Evolutionary conservation across 1,140 invertebrate species (phyloP).

Genomic region (Eriosoma lanigerum): DNA sequence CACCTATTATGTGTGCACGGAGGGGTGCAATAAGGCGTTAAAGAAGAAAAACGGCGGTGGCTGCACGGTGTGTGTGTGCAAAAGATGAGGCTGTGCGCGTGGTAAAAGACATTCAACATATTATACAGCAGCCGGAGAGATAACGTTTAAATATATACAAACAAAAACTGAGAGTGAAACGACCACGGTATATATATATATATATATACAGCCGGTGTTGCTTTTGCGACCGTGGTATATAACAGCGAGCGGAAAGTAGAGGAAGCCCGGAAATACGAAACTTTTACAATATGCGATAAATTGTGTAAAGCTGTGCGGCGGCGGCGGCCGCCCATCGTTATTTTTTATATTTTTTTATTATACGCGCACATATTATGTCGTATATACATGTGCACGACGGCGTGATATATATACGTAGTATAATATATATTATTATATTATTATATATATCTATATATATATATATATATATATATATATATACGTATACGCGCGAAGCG

Average conservation of each 20-base stretch:
- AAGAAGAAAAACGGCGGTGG: slow-evolving; percentile 48
- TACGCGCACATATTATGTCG: neutral
- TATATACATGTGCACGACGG: neutral
- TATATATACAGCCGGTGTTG: neutral
- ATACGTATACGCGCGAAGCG: neutral
- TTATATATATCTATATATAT: neutral
- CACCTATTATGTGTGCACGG: slow-evolving; percentile 25
- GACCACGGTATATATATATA: neutral
- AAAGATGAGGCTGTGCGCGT: slow-evolving; percentile 35
- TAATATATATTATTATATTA: no score
- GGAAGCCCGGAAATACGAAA: slow-evolving; percentile 47
- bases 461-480: neutral
- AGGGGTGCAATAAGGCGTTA: slow-evolving; percentile 52
- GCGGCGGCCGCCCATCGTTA: slow-evolving; percentile 18
- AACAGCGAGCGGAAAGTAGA: neutral
- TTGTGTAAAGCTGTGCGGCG: slow-evolving; percentile 41
- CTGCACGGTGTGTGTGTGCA: neutral
- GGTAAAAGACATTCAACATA: slow-evolving; percentile 35
- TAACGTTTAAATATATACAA: slow-evolving; percentile 52
- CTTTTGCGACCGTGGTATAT: neutral
- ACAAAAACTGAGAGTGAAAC: slow-evolving; percentile 50
- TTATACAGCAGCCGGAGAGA: slow-evolving; percentile 29
- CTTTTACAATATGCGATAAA: slow-evolving; percentile 52
- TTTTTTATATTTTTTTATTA: slow-evolving; percentile 37
- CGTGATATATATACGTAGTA: neutral